Evolutionary conservation across 2,797 vertebrate genomes (phyloP).

Genomic region (Falco naumanni): DNA sequence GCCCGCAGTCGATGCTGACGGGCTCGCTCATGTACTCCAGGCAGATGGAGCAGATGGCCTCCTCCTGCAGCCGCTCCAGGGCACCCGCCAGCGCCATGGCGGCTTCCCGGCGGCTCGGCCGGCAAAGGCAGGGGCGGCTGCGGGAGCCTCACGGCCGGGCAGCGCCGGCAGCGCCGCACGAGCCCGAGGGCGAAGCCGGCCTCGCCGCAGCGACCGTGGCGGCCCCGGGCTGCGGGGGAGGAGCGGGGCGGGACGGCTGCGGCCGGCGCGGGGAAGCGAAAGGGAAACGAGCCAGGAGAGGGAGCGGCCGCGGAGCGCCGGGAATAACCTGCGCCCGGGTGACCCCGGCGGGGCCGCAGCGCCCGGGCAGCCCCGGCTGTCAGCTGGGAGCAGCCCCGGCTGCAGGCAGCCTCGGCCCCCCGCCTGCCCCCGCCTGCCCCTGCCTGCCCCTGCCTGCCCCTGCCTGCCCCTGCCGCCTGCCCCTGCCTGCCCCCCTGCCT

Average conservation of each 20-base stretch:
- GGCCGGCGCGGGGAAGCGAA: background rate
- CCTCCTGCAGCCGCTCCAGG: constrained; percentile 61
- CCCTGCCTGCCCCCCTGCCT: background rate
- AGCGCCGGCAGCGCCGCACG: fast-evolving
- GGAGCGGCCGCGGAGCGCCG: background rate
- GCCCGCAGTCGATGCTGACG: constrained; percentile 58
- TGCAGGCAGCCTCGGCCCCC: fast-evolving
- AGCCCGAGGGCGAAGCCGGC: background rate
- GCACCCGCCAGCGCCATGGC: constrained; percentile 22
- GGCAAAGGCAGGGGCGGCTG: background rate
- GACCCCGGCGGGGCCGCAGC: too few relatives aligned
- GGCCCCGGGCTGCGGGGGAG: background rate
- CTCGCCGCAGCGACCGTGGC: background rate
- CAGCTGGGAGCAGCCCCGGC: too few relatives aligned
- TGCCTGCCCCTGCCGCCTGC: too few relatives aligned
- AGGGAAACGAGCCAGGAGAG: background rate
- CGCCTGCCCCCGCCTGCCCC: too few relatives aligned
- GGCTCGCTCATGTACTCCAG: constrained; percentile 64
- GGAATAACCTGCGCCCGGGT: background rate
- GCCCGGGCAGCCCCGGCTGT: too few relatives aligned
- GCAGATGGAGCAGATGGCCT: constrained; percentile 62
- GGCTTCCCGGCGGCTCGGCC: background rate
- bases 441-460: too few relatives aligned
- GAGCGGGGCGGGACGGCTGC: constrained; percentile 26
- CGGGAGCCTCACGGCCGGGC: background rate